Evolutionary conservation across 2,113 vertebrate species (phyloP), one percentile per base, ranked within the genome.

Genomic region (Seriola quinqueradiata): DNA sequence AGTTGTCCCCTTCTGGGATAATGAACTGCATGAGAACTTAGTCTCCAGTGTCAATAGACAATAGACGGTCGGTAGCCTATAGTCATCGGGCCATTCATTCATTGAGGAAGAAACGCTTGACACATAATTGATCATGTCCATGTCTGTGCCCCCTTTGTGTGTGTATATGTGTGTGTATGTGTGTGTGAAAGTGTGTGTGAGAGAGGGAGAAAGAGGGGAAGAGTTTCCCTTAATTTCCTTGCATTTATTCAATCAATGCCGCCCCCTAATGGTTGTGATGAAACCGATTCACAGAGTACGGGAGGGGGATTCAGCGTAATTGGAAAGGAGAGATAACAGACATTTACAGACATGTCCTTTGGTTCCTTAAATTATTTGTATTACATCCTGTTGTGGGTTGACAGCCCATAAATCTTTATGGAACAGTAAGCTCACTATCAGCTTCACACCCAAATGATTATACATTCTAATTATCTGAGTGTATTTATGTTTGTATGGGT

Each of bases 51-150:
- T 93, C 88, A 88, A 68, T 79, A 64, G 83, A 94, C 94, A 95
- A 94, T 93, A 79, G 90, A 21, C 80, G 76, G 88, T 90, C 89
- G 90, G 91, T 93, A 92, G 90, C 85, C 90, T 87, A 85, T 93
- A 93, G 92, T 92, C 92, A 88, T 68, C 83, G 84, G 70, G 83
- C 90, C 80, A 92, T 92, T 91, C 92, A 92, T 88, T 92, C 91
- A 90, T 61, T 85, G 82, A 91, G 81, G 90, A 87, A 86, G 87
- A 92, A 93, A 94, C 93, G 93, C 92, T 92, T 92, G 93, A 93
- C 93, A 93, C 89, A 93, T 95, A 93, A 93, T 94, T 94, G 92
- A 95, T 94, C 92, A 92, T 93, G 91, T 93, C 92, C 92, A 88
- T 93, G 91, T 92, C 93, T 91, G 82, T 93, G 94, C 90, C 89